Conservation (phyloP, 2,113 vertebrate species). For the Vanacampus margaritifer region DNA sequence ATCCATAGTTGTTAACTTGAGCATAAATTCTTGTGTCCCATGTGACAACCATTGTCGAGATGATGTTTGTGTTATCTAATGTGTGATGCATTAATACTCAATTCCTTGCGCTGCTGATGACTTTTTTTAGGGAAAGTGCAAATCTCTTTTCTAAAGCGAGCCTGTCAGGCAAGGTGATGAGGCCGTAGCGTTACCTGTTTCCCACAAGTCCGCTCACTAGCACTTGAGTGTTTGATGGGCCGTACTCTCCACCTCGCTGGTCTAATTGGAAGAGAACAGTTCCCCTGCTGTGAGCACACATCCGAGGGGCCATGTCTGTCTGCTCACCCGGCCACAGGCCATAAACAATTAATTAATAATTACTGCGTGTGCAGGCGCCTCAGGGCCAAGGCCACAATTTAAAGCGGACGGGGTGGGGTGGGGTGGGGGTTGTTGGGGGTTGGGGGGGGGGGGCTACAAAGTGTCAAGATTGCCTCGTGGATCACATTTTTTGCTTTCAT, state of each 20-base stretch:
- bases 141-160: neutral
- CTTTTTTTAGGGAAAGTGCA: neutral
- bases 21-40: no score
- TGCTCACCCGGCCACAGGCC: slow-evolving; percentile 28
- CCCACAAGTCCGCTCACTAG: slow-evolving; percentile 25
- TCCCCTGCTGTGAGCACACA: slow-evolving; percentile 29
- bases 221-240: slow-evolving; percentile 42
- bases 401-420: no score
- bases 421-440: no score
- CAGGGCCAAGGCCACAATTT: slow-evolving; percentile 20
- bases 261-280: slow-evolving; percentile 61
- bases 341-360: slow-evolving; percentile 63
- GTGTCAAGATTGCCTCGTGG: slow-evolving; percentile 1
- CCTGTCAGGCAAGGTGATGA: slow-evolving; percentile 3
- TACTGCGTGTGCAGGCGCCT: slow-evolving; percentile 27
- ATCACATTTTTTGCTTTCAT: slow-evolving; percentile 20
- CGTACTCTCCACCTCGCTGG: slow-evolving; percentile 37
- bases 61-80: no score
- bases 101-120: neutral
- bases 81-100: no score
- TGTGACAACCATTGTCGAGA: no score
- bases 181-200: neutral
- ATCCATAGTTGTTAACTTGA: no score
- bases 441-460: neutral
- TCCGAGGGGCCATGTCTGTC: slow-evolving; percentile 44